Evolutionary conservation across 2,888 invertebrate species (phyloP).

Genomic region (Gisinianus flammeolus): DNA sequence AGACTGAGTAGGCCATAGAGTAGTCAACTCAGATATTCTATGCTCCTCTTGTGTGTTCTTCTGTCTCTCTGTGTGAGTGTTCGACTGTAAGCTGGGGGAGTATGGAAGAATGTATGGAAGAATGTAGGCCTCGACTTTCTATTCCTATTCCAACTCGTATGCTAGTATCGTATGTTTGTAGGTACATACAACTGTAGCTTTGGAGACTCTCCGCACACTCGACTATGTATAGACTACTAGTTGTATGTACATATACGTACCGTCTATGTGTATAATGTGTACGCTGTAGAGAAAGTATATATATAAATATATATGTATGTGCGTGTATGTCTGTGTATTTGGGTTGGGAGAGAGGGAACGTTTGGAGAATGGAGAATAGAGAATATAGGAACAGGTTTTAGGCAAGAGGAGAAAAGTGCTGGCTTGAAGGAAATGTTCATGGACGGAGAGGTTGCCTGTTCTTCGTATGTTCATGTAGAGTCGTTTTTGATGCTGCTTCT

Average conservation of each 20-base stretch:
- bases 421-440: constrained; percentile 31
- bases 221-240: not conserved
- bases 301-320: not conserved
- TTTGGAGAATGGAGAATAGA: not conserved
- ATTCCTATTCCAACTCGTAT: not conserved
- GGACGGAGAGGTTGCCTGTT: constrained; percentile 13
- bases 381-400: not conserved
- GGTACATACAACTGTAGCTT: not conserved
- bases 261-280: no score
- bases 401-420: not conserved
- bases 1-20: no score
- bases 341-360: not conserved
- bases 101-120: no score
- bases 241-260: no score
- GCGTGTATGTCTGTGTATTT: not conserved
- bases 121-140: no score
- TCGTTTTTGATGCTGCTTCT: constrained; percentile 26
- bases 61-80: no score
- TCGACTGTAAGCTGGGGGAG: no score
- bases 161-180: not conserved
- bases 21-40: no score
- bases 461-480: not conserved
- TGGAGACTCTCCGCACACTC: not conserved
- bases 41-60: no score
- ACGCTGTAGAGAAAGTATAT: not conserved